These are phyloP conservation scores for Carpatolechia fugitivella DNA, from an alignment of 2,888 invertebrate species.

Conservation along the genomic window DNA sequence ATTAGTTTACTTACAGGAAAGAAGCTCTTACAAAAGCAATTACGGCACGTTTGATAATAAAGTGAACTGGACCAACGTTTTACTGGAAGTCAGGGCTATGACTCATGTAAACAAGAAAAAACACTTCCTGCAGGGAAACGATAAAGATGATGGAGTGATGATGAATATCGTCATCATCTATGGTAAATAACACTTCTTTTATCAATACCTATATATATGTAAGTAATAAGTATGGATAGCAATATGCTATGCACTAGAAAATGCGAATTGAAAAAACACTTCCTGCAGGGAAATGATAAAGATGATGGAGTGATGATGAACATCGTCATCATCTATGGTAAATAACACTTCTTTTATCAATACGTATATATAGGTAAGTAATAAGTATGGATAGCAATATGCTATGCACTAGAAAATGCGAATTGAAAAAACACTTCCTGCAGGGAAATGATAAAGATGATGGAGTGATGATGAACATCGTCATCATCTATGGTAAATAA, in stretches of 20 bases:
- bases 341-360: too few species aligned
- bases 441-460: constrained; percentile 28
- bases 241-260: too few species aligned
- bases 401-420: too few species aligned
- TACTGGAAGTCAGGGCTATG: constrained; percentile 39
- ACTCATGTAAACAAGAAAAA: constrained; percentile 16
- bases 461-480: constrained; percentile 43
- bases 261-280: constrained; percentile 39
- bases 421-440: constrained; percentile 39
- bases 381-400: too few species aligned
- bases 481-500: constrained; percentile 24
- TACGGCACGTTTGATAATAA: constrained; percentile 37
- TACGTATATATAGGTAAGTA: too few species aligned
- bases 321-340: constrained; percentile 30
- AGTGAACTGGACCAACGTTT: constrained; percentile 40
- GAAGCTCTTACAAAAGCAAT: constrained; percentile 21
- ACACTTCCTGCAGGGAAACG: constrained; percentile 41
- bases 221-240: too few species aligned
- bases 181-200: neutral
- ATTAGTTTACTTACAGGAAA: constrained; percentile 31
- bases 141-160: constrained; percentile 33
- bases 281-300: constrained; percentile 32
- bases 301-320: constrained; percentile 40
- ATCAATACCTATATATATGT: too few species aligned
- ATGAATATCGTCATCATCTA: constrained; percentile 38